Percentiles rank a stretch among this genome's conserved stretches.
Conservation (phyloP, 2,888 invertebrate species). For the Amiota communis region DNA sequence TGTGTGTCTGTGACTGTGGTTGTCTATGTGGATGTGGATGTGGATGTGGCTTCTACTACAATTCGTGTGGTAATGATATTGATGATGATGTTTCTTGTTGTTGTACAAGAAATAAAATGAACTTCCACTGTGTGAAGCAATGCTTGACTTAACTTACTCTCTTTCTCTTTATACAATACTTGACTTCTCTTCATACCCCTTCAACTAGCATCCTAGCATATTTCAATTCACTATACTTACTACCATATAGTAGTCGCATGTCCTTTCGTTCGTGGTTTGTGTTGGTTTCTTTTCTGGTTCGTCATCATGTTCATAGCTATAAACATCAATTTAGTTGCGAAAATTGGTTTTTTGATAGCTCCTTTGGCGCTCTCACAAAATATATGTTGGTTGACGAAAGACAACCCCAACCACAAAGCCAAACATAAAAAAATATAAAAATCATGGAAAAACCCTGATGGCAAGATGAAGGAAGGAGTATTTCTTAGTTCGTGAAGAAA, state of each 20-base stretch:
- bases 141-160: no score
- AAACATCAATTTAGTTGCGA: constrained; percentile 67
- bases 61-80: constrained; percentile 30
- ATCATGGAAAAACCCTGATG: no score
- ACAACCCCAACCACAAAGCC: neutral
- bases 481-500: constrained; percentile 46
- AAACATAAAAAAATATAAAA: constrained; percentile 15
- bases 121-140: no score
- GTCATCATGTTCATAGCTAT: constrained; percentile 55
- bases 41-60: neutral
- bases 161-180: neutral
- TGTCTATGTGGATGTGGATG: no score
- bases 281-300: constrained; percentile 18
- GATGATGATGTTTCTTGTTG: constrained; percentile 16
- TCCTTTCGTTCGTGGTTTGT: constrained; percentile 3
- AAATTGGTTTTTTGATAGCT: constrained; percentile 66
- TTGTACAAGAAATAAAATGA: neutral
- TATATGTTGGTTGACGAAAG: no score
- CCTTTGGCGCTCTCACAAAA: constrained; percentile 29
- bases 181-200: constrained; percentile 1
- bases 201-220: neutral
- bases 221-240: neutral
- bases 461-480: constrained; percentile 24
- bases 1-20: neutral
- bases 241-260: neutral